phyloP scores from a whole-genome alignment of 1,140 invertebrate genomes.

The Cydia fagiglandana region DNA sequence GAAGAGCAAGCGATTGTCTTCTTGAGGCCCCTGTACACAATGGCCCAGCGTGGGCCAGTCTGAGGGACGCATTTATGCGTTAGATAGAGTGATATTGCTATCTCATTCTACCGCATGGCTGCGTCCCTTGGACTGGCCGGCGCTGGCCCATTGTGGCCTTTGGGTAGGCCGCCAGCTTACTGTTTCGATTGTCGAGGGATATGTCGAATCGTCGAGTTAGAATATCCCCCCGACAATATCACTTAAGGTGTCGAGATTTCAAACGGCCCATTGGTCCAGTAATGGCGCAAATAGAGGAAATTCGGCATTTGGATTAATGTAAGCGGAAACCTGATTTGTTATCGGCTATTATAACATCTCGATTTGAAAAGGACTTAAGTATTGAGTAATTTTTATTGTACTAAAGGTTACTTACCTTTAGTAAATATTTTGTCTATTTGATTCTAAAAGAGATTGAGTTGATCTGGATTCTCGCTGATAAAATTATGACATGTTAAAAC shows the following conservation, averaged over 20 bases:
- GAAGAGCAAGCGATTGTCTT: no score
- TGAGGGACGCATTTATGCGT: no score
- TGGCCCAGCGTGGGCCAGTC: no score
- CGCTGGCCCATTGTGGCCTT: no score
- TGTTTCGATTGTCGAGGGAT: neutral
- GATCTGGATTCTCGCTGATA: neutral
- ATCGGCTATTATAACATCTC: neutral
- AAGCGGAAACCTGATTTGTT: slow-evolving; percentile 58
- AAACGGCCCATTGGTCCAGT: slow-evolving; percentile 59
- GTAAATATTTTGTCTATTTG: slow-evolving; percentile 16
- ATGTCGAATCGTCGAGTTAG: slow-evolving; percentile 33
- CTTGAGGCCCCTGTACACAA: no score
- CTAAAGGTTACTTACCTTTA: slow-evolving; percentile 18
- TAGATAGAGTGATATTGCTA: no score
- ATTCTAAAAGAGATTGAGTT: neutral
- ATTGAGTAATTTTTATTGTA: neutral
- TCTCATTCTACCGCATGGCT: no score
- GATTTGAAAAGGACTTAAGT: neutral
- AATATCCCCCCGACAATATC: slow-evolving; percentile 46
- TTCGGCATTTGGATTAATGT: slow-evolving; percentile 61
- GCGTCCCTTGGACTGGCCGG: no score
- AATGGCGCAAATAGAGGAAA: slow-evolving; percentile 52
- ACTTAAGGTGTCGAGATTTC: slow-evolving; percentile 63
- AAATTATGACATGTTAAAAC: no score
- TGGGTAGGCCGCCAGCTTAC: no score